Evolutionary conservation across 2,888 invertebrate genomes (phyloP), one percentile per base, ranked within the genome.

Genomic region (Eretmocerus hayati): DNA sequence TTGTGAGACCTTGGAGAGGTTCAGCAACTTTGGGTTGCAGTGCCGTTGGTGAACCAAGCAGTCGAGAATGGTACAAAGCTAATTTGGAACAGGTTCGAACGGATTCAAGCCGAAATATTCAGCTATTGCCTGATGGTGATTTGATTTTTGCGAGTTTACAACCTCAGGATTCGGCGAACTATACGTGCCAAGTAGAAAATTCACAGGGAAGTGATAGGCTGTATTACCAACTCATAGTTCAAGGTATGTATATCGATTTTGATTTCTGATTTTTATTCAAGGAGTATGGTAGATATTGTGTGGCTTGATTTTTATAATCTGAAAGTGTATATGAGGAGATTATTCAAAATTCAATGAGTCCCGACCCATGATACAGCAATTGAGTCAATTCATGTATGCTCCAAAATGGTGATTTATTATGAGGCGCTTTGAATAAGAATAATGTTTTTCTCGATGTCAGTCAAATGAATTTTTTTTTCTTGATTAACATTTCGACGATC

Each of bases 181-280:
- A 85, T 61, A 83, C 83, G 5, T 86, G 85, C 59, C 81, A 81
- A 61, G 78, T 78, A 26, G 83, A 84, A 60, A 85, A 85, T 59
- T 79, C 79, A 19, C 77, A 82, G 46, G 84, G 85, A 19, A 79
- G 80, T 20, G 84, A 86, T 66, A 75, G 79, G 38, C 74, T 84
- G 4, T 77, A 79, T 1, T 83, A 83, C 62, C 74, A 75, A 43
- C 71, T 85, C n/a, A 72, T 81, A 19, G 83, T 85, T 1, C 83
- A 85, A 75, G 75, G 76, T 76, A 23, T 38, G 30, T 2, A 5
- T 11, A 33, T 5, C 15, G n/a, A n/a, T n/a, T n/a, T n/a, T n/a
- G n/a, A n/a, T n/a, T n/a, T n/a, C n/a, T n/a, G n/a, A n/a, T n/a
- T n/a, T n/a, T n/a, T n/a, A n/a, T n/a, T n/a, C n/a, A n/a, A n/a